These are phyloP conservation scores for Junonia oenone DNA, from an alignment of 2,888 invertebrate genomes.

Conservation along the genomic window DNA sequence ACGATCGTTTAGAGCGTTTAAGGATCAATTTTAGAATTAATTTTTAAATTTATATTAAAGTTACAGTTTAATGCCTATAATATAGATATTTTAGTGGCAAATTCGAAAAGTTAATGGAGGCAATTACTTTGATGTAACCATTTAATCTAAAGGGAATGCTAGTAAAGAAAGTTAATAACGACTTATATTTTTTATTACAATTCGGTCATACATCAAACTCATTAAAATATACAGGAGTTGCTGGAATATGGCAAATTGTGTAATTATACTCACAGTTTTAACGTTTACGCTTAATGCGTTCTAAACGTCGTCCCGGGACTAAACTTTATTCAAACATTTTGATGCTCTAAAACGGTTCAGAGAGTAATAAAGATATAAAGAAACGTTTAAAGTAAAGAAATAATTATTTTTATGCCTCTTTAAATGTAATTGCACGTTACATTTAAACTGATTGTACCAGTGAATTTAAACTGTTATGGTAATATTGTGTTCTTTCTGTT, in stretches of 20 bases:
- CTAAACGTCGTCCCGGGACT: neutral
- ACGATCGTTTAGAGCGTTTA: no score
- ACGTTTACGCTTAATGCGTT: neutral
- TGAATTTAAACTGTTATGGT: neutral
- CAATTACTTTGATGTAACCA: no score
- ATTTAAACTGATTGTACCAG: neutral
- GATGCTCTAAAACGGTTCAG: neutral
- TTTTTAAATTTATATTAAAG: no score
- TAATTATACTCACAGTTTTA: neutral
- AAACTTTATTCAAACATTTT: neutral
- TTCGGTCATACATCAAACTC: neutral
- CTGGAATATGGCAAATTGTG: neutral
- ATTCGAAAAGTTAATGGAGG: no score
- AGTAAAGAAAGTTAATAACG: neutral
- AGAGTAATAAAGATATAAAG: neutral
- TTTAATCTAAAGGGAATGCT: neutral
- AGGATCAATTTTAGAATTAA: no score
- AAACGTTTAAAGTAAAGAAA: neutral
- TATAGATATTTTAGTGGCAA: no score
- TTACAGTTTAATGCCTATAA: no score
- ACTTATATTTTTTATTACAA: neutral
- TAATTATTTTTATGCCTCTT: neutral
- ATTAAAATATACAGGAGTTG: neutral
- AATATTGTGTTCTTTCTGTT: neutral
- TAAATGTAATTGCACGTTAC: neutral